Evolutionary conservation across 2,113 vertebrate species (phyloP).

Genomic region (Danio rerio): DNA sequence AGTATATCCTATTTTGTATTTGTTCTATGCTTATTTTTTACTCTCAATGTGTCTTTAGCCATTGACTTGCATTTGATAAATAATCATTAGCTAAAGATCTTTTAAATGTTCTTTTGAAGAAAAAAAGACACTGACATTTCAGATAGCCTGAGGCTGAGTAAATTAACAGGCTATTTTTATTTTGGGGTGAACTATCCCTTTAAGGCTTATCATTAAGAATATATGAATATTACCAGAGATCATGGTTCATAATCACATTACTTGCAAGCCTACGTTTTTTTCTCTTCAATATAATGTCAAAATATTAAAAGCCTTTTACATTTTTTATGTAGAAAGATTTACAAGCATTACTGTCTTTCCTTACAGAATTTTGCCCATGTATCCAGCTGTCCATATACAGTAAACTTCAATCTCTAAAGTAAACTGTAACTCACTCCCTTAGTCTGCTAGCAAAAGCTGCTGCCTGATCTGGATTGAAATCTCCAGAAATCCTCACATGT

Average conservation of each 20-base stretch:
- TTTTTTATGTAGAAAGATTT: too few relatives aligned
- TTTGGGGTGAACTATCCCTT: neutral
- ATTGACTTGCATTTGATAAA: too few relatives aligned
- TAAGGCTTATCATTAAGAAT: neutral
- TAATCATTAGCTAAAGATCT: too few relatives aligned
- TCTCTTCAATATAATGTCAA: neutral
- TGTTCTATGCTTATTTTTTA: too few relatives aligned
- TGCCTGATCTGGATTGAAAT: constrained; percentile 7
- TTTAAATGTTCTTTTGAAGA: too few relatives aligned
- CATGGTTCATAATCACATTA: neutral
- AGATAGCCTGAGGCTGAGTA: too few relatives aligned
- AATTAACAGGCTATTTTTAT: too few relatives aligned
- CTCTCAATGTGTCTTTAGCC: too few relatives aligned
- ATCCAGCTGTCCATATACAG: neutral
- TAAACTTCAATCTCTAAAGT: neutral
- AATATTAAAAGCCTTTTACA: neutral
- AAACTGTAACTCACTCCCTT: neutral
- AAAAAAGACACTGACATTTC: too few relatives aligned
- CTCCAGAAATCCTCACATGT: constrained; percentile 14
- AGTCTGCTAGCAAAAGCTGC: neutral
- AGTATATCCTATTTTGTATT: too few relatives aligned
- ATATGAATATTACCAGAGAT: neutral
- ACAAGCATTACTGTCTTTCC: too few relatives aligned
- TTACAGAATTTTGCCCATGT: neutral
- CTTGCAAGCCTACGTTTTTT: neutral